A percentile compares a stretch with the other conserved stretches of the same genome.
Evolutionary conservation across 1,140 invertebrate genomes (phyloP).

Genomic region (Drosophila kurseongensis): DNA sequence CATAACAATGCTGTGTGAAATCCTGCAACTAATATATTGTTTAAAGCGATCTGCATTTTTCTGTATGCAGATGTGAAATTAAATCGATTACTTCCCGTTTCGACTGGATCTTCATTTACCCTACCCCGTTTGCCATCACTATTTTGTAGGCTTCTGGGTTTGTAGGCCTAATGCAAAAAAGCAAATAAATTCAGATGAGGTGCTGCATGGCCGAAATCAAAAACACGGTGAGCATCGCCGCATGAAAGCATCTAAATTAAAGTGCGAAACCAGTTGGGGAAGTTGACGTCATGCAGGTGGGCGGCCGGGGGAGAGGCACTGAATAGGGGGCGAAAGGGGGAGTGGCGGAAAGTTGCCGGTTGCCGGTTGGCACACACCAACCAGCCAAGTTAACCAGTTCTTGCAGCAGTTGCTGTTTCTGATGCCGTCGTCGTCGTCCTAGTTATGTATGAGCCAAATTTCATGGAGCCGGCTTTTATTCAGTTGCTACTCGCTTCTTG

Average conservation of each 20-base stretch:
- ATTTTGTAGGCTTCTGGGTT: constrained; percentile 77
- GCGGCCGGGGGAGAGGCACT: constrained; percentile 19
- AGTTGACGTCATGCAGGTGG: constrained; percentile 67
- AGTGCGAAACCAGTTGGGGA: constrained; percentile 74
- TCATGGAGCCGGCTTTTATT: constrained; percentile 71
- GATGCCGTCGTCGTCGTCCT: constrained; percentile 58
- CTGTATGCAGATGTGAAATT: constrained; percentile 21
- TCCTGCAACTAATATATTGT: no score
- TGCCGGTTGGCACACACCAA: constrained; percentile 63
- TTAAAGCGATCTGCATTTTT: constrained; percentile 6
- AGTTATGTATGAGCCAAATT: constrained; percentile 77
- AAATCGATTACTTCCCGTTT: constrained; percentile 43
- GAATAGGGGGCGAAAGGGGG: background rate
- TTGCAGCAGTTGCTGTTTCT: constrained; percentile 56
- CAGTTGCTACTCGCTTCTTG: constrained; percentile 44
- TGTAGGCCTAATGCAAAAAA: constrained; percentile 77
- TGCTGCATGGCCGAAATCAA: constrained; percentile 28
- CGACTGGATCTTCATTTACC: constrained; percentile 36
- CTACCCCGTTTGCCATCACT: background rate
- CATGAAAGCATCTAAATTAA: constrained; percentile 82
- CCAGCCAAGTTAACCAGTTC: constrained; percentile 72
- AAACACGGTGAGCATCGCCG: constrained; percentile 40
- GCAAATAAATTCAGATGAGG: constrained; percentile 64
- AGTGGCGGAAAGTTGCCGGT: constrained; percentile 46
- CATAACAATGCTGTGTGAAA: no score